Conservation (phyloP, 1,140 invertebrate genomes). For the Vanessa tameamea region DNA sequence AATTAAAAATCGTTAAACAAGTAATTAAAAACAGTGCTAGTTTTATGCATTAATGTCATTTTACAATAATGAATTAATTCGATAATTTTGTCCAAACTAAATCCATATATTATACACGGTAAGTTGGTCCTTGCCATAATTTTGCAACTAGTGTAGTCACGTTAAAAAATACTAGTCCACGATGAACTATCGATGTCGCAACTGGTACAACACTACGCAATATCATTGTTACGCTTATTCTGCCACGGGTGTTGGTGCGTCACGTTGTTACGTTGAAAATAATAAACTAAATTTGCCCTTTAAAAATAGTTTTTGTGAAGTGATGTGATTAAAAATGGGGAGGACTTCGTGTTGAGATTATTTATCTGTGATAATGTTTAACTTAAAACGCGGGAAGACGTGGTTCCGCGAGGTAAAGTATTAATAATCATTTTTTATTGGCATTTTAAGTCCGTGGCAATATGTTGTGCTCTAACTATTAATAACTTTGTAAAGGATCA, state of each 20-base stretch:
- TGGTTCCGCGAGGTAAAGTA: conserved; percentile 46
- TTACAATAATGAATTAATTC: neutral
- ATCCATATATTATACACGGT: neutral
- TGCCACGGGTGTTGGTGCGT: conserved; percentile 48
- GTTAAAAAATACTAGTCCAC: conserved; percentile 16
- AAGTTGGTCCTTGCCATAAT: neutral
- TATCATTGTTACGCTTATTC: conserved; percentile 49
- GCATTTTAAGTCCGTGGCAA: neutral
- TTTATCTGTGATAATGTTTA: conserved; percentile 48
- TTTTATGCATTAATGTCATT: neutral
- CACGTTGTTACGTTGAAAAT: conserved; percentile 37
- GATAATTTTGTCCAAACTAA: neutral
- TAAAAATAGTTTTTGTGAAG: conserved; percentile 31
- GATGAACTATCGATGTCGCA: conserved; percentile 29
- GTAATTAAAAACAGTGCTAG: no score
- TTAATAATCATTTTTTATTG: neutral
- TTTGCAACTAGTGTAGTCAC: neutral
- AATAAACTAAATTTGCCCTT: conserved; percentile 43
- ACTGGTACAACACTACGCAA: conserved; percentile 44
- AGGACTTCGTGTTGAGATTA: conserved; percentile 7
- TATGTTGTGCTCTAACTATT: neutral
- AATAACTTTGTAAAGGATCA: no score
- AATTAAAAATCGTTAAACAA: neutral
- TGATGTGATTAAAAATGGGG: conserved; percentile 39
- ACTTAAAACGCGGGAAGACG: conserved; percentile 48